Evolutionary conservation across 2,888 invertebrate genomes (phyloP), one percentile per base, ranked within the genome.

Genomic region (Tetragonisca angustula): DNA sequence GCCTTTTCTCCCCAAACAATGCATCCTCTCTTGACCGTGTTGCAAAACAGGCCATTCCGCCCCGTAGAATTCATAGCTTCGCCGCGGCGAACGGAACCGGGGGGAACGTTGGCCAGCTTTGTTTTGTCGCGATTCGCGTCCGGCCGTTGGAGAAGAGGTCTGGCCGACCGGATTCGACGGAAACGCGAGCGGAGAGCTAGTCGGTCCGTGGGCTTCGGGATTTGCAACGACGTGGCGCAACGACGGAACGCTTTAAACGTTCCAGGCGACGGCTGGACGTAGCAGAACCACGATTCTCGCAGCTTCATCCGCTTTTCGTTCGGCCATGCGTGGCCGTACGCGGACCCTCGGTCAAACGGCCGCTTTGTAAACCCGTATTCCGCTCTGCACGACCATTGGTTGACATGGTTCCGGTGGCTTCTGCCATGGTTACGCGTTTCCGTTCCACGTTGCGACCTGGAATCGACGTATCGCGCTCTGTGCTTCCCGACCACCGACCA

Each of bases 321-420:
- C 85, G 76, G 24, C 86, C 89, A 90, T 90, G 91, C 91, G 81
- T 89, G 86, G 81, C 76, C 86, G 87, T 89, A 79, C 82, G 88
- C 88, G 84, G 80, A 88, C 77, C 77, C 83, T 85, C 80, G 89
- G 87, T 89, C 92, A 91, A 92, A 91, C 89, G 90, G 77, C 76
- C 86, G 91, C 91, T 92, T 91, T 91, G 92, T 90, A 89, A 92
- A 91, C 89, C 86, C 69, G 87, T 85, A 91, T 91, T 91, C 89
- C 87, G 83, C 86, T 79, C 74, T 75, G 83, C 84, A 50, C 80
- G 56, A 74, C 70, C 76, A 68, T 75, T 64, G 80, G 83, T 85
- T 85, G 85, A 85, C 89, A 84, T 74, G 84, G 77, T 86, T 87
- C 89, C 89, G 87, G 80, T 87, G 79, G 88, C 85, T 82, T 80